Base-by-base conservation (phyloP, 2,797 vertebrate species). In the Oreortyx pictus region DNA sequence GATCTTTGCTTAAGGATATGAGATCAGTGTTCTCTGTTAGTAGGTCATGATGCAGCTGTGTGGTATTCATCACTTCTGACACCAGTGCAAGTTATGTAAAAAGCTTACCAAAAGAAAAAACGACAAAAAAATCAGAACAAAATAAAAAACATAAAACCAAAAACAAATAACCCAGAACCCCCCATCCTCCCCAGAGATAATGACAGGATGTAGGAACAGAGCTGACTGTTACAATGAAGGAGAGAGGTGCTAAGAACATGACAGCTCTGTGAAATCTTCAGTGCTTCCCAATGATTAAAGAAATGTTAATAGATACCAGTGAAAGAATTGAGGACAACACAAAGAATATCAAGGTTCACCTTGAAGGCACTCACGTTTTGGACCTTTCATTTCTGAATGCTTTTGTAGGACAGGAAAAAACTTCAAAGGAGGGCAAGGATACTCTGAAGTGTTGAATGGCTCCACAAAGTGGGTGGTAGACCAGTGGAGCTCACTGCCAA, bases 391-490 rank as follows among this genome's bases (percentile, higher is more conserved):
- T 93, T 90, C 65, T 72, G 39, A 81, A 85, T 50, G 50, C 47
- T 83, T 87, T 82, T 88, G 76, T 89, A 83, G 66, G 62, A 62
- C 46, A 71, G 11, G 49, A 25, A 37, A 76, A 60, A 50, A 22
- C 47, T 71, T 90, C 59, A 77, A 65, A 94, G 76, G 23, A 94
- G 76, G 62, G 71, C 76, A 81, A 88, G 82, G 73, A 81, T 91
- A 64, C 83, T 95, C 70, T 62, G 47, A 81, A 93, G 73, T 2
- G 1, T 39, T 83, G 84, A 95, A 87, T 85, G 93, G 46, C 86
- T 93, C 89, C 84, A 77, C 59, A 20, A 89, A 94, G 87, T 86
- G 85, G 76, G 85, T 95, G 89, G 80, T 72, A 94, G 92, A 77
- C 76, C 82, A 82, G 59, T 0, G 0, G 79, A 91, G 54, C 73